Percentiles rank a stretch among this genome's conserved stretches.
Conservation (phyloP, 2,888 invertebrate species). For the Heteromyza rotundicornis region DNA sequence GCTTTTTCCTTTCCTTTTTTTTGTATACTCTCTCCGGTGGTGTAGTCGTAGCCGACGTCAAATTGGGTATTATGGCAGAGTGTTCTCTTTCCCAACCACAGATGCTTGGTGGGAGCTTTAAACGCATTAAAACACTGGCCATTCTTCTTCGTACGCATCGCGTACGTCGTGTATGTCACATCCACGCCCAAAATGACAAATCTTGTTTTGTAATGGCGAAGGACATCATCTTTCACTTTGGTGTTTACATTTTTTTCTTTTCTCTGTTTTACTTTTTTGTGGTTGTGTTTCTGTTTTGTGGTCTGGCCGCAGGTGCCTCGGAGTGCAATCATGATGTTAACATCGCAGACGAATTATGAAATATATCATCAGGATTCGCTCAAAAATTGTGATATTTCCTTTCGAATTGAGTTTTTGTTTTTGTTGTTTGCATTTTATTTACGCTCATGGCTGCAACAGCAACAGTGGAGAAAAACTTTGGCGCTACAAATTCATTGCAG, state of each 20-base stretch:
- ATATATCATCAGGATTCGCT: not conserved
- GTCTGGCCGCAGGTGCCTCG: not conserved
- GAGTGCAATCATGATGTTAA: not conserved
- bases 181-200: not conserved
- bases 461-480: not conserved
- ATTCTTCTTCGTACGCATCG: not conserved
- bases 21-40: too few species aligned
- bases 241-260: too few species aligned
- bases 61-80: too few species aligned
- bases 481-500: not conserved
- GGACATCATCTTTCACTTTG: too few species aligned
- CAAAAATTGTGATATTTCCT: not conserved
- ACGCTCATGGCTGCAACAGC: not conserved
- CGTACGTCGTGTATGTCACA: too few species aligned
- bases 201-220: too few species aligned
- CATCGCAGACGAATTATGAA: not conserved
- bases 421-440: not conserved
- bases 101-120: not conserved
- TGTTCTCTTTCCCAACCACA: not conserved
- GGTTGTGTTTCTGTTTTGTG: not conserved
- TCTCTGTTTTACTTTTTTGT: too few species aligned
- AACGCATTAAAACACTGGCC: not conserved
- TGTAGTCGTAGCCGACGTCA: too few species aligned
- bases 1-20: not conserved
- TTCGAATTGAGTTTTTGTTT: not conserved